Percentiles rank a stretch among this genome's conserved stretches.
Conservation (phyloP, 2,113 vertebrate species). For the Pungitius pungitius region DNA sequence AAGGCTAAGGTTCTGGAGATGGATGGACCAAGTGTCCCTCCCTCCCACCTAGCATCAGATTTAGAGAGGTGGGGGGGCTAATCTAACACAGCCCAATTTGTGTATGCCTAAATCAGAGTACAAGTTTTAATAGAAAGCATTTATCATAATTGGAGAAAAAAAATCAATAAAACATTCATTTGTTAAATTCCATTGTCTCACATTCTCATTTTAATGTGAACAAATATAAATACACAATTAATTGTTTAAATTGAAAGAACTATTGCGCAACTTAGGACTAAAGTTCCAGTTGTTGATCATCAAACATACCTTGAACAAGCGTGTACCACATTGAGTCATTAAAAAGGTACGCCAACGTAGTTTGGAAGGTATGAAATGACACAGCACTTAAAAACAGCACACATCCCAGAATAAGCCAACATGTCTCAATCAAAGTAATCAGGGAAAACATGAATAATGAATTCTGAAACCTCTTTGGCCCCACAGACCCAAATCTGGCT, state of each 20-base stretch:
- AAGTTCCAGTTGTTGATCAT: background rate
- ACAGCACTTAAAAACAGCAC: background rate
- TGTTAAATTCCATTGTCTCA: background rate
- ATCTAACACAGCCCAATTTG: slow-evolving; percentile 5
- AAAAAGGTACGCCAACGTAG: background rate
- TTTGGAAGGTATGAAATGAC: background rate
- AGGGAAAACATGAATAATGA: background rate
- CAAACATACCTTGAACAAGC: background rate
- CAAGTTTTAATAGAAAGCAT: slow-evolving; percentile 6
- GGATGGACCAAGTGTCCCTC: slow-evolving; percentile 61
- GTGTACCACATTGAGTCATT: background rate
- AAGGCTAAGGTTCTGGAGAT: slow-evolving; percentile 65
- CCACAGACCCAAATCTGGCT: no score
- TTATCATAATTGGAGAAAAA: background rate
- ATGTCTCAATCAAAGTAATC: background rate
- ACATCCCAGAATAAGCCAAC: background rate
- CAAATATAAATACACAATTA: background rate
- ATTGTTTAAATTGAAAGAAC: background rate
- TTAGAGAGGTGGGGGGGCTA: slow-evolving; percentile 16
- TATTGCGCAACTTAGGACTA: background rate
- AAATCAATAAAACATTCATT: background rate
- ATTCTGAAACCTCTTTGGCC: background rate
- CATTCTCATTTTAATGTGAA: background rate
- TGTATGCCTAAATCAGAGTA: background rate
- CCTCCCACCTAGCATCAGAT: slow-evolving; percentile 63